Conservation (phyloP, 2,797 vertebrate species). For the Ctenopoma kingsleyae region DNA sequence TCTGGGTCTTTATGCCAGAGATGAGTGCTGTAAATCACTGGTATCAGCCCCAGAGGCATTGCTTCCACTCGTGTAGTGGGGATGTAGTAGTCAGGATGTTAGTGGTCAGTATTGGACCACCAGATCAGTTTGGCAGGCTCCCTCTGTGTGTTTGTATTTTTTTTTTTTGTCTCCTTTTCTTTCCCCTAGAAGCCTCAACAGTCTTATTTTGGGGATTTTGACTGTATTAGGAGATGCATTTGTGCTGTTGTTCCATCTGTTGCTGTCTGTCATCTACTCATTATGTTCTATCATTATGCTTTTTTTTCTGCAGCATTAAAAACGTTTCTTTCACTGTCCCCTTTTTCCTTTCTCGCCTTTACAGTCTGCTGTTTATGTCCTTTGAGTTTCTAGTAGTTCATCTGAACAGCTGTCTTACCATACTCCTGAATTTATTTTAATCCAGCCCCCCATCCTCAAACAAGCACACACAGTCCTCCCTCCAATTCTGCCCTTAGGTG, state of each 20-base stretch:
- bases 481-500: conserved; percentile 31
- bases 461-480: conserved; percentile 10
- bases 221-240: conserved; percentile 31
- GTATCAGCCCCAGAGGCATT: conserved; percentile 3
- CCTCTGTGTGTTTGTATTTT: conserved; percentile 16
- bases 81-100: conserved; percentile 16
- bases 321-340: neutral
- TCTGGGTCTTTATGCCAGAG: conserved; percentile 34
- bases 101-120: conserved; percentile 31
- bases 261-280: conserved; percentile 11
- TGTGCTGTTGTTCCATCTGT: conserved; percentile 7
- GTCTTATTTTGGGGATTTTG: conserved; percentile 35
- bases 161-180: conserved; percentile 16
- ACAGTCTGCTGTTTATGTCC: neutral
- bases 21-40: conserved; percentile 24
- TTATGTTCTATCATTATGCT: neutral
- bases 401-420: neutral
- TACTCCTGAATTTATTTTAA: neutral
- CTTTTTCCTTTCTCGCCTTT: neutral
- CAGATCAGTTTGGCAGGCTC: conserved; percentile 10
- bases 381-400: conserved; percentile 4
- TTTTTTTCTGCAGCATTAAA: neutral
- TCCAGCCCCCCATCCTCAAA: conserved; percentile 5
- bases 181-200: neutral
- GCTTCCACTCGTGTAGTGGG: conserved; percentile 2